phyloP scores from a whole-genome alignment of 2,888 invertebrate species.

The Lasioglossum morio region DNA sequence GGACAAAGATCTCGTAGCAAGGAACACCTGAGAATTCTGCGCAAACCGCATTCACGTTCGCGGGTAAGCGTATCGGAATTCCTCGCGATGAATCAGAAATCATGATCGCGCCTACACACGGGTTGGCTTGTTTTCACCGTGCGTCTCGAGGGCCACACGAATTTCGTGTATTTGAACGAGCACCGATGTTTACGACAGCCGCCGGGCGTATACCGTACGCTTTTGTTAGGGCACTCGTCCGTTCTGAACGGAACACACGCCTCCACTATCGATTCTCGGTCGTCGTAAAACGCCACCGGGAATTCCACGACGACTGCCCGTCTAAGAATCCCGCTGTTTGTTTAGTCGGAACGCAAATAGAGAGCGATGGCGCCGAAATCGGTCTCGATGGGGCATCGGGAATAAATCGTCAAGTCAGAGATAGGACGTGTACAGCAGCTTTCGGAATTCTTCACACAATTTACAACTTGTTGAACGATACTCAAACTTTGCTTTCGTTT shows the following conservation, averaged over 20 bases:
- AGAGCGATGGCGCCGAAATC: not conserved
- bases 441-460: not conserved
- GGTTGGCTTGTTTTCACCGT: not conserved
- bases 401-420: not conserved
- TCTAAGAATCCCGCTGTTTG: conserved; percentile 43
- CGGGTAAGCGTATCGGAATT: conserved; percentile 74
- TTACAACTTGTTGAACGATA: not conserved
- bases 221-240: conserved; percentile 30
- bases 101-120: conserved; percentile 41
- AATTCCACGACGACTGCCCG: conserved; percentile 34
- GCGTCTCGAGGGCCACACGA: not conserved
- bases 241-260: conserved; percentile 32
- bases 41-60: conserved; percentile 53
- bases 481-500: not conserved
- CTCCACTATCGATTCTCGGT: conserved; percentile 56
- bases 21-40: conserved; percentile 53
- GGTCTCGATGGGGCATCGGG: not conserved
- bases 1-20: conserved; percentile 50
- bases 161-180: conserved; percentile 30
- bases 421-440: not conserved
- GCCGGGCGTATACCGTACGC: conserved; percentile 10
- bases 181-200: conserved; percentile 40
- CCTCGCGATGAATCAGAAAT: conserved; percentile 75
- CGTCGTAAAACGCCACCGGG: conserved; percentile 56
- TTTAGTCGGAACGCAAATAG: conserved; percentile 44